These are phyloP conservation scores for Brienomyrus longianalis DNA, from an alignment of 2,113 vertebrate species.

Conservation along the genomic window DNA sequence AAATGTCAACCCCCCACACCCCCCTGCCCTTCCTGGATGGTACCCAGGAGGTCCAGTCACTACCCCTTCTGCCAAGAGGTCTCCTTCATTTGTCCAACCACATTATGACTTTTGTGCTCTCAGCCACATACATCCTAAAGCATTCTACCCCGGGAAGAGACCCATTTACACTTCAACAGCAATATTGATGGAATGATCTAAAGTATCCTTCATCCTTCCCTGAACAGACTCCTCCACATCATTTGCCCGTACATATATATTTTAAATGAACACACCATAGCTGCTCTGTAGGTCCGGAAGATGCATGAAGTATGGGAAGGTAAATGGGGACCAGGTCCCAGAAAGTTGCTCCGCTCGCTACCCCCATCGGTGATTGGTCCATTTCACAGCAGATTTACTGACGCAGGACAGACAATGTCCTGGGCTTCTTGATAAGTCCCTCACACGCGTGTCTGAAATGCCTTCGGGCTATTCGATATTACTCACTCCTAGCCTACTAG, in stretches of 20 bases:
- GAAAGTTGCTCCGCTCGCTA: neutral
- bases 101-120: neutral
- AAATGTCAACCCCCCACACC: neutral
- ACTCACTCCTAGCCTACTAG: neutral
- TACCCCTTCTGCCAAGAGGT: neutral
- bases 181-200: neutral
- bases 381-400: constrained; percentile 1
- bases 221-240: neutral
- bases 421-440: neutral
- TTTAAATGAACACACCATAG: neutral
- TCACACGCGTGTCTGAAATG: neutral
- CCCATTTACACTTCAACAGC: neutral
- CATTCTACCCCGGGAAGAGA: neutral
- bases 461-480: neutral
- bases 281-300: neutral
- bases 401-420: neutral
- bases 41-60: neutral
- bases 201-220: neutral
- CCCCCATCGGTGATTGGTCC: neutral
- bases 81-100: neutral
- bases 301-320: neutral
- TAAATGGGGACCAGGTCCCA: neutral
- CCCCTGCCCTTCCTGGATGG: neutral
- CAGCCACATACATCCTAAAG: neutral
- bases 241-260: neutral